Evolutionary conservation across 2,888 invertebrate species (phyloP).

Genomic region (Teinopalpus imperialis): DNA sequence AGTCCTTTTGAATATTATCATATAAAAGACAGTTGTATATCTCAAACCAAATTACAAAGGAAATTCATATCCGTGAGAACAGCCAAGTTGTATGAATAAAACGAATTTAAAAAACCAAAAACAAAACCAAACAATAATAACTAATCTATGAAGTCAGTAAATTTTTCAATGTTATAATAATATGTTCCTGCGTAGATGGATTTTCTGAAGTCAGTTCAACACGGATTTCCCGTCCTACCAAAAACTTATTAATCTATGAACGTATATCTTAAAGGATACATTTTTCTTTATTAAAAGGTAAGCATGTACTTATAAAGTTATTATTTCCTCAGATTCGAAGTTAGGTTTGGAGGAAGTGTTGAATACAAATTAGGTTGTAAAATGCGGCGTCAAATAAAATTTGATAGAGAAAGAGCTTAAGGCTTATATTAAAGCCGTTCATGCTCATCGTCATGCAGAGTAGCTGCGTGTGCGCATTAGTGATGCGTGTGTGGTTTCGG

Average conservation of each 20-base stretch:
- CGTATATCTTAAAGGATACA: conserved; percentile 16
- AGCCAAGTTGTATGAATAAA: too few species aligned
- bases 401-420: conserved; percentile 55
- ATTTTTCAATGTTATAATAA: too few species aligned
- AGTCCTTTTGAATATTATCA: too few species aligned
- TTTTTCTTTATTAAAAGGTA: conserved; percentile 19
- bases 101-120: too few species aligned
- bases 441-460: conserved; percentile 68
- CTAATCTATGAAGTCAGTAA: too few species aligned
- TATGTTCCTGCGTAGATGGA: too few species aligned
- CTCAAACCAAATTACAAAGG: too few species aligned
- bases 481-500: conserved; percentile 62
- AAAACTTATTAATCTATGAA: not conserved
- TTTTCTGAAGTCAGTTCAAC: too few species aligned
- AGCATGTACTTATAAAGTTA: conserved; percentile 34
- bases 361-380: conserved; percentile 68
- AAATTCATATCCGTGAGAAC: too few species aligned
- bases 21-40: too few species aligned
- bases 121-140: too few species aligned
- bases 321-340: conserved; percentile 37
- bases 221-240: not conserved
- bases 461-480: conserved; percentile 62
- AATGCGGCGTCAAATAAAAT: conserved; percentile 55
- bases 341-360: conserved; percentile 54
- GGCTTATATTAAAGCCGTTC: conserved; percentile 46